Evolutionary conservation across 2,888 invertebrate genomes (phyloP).

Genomic region (Dendrolimus houi): DNA sequence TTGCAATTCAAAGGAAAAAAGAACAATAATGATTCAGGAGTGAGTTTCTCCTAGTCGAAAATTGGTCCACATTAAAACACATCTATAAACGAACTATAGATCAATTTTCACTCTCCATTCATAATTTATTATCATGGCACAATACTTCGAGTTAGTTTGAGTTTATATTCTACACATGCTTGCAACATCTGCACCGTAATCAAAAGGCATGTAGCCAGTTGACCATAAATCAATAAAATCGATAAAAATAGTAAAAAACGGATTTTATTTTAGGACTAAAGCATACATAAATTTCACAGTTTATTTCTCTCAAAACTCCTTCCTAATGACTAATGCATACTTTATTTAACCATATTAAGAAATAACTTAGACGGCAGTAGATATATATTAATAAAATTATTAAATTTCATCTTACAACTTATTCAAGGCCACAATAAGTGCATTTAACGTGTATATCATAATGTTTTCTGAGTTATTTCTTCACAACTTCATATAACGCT

Average conservation of each 20-base stretch:
- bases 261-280: neutral
- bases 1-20: too few relatives aligned
- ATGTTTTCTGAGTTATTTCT: neutral
- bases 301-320: neutral
- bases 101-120: neutral
- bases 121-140: neutral
- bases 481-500: neutral
- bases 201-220: neutral
- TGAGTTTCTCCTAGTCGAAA: too few relatives aligned
- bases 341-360: neutral
- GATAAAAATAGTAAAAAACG: neutral
- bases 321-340: neutral
- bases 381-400: neutral
- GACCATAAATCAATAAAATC: neutral
- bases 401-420: neutral
- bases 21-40: too few relatives aligned
- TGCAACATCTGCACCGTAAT: neutral
- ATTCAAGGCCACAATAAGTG: neutral
- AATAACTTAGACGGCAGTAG: neutral
- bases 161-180: neutral
- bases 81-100: neutral
- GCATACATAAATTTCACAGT: neutral
- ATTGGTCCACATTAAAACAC: neutral
- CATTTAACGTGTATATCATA: neutral
- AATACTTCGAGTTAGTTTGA: neutral